phyloP scores from a whole-genome alignment of 2,113 vertebrate species.

The Heptranchias perlo region DNA sequence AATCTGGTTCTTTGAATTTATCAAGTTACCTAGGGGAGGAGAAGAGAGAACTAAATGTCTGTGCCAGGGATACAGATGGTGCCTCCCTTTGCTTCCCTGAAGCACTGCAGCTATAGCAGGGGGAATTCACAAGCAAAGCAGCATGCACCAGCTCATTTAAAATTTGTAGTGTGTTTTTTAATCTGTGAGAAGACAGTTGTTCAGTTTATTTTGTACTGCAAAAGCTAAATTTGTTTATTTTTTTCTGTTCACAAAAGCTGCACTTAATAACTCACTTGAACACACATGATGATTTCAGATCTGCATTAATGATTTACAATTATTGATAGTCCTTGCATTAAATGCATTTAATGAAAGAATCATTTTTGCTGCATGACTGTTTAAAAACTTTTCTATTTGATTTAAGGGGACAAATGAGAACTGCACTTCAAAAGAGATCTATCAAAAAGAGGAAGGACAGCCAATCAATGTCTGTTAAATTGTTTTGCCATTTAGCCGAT shows the following conservation, averaged over 20 bases:
- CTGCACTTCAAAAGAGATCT: not conserved
- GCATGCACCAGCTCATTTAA: not conserved
- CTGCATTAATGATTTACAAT: not conserved
- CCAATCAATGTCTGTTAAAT: not conserved
- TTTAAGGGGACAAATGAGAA: not conserved
- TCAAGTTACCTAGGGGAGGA: not conserved
- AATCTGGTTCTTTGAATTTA: constrained; percentile 22
- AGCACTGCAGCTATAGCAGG: not conserved
- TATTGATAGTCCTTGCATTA: not conserved
- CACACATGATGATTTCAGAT: not conserved
- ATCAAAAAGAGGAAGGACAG: not conserved
- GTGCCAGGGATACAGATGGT: not conserved
- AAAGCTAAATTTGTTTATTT: constrained; percentile 9
- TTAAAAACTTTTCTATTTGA: not conserved
- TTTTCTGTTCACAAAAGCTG: not conserved
- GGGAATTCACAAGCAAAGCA: not conserved
- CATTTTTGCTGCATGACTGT: not conserved
- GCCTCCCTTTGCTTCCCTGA: not conserved
- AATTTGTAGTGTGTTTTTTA: not conserved
- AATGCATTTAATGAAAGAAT: not conserved
- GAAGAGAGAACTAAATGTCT: not conserved
- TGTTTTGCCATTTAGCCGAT: not conserved
- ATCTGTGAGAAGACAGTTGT: not conserved
- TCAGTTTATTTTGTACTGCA: not conserved
- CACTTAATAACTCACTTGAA: not conserved